Evolutionary conservation across 1,140 invertebrate genomes (phyloP), one percentile per base, ranked within the genome.

Genomic region (Drosophila ohnishii): DNA sequence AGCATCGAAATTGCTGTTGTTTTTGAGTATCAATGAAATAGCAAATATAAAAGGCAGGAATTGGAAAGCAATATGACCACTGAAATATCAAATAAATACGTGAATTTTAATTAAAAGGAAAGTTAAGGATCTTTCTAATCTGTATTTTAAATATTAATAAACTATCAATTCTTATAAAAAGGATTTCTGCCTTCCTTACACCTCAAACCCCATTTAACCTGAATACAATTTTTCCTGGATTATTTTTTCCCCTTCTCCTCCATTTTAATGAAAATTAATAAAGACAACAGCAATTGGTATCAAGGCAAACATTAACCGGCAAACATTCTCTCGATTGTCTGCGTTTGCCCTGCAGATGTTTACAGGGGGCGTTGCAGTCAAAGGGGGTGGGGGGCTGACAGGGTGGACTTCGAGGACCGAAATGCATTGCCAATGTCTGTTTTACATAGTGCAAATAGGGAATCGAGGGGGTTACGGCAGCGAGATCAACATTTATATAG

Each of bases 371-470:
- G 44, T 50, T 55, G 66, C 30, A n/a, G 51, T 37, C 35, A 14
- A 42, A 32, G 10, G 74, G 19, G 37, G 19, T 19, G 61, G n/a
- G 48, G 13, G 4, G 1, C 10, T 37, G 25, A 3, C 11, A 25
- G 6, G 10, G 40, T 5, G 25, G 13, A 35, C 13, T 53, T 22
- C 32, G 16, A 35, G 32, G 32, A 53, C 53, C 28, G 35, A 72
- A 82, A 81, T 82, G 80, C 80, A 82, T 78, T 82, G 80, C 62
- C 70, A 82, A 82, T 78, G 75, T 78, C 79, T 81, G 75, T 71
- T 78, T 82, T 70, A 83, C 67, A 70, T 71, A 70, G 65, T 58
- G 47, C 72, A 40, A 35, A 75, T 34, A 56, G 39, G 30, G 40
- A 37, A 14, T 16, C 19, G 10, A 47, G 11, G 44, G 44, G 19